A percentile compares a stretch with the other conserved stretches of the same genome.
Conservation (phyloP, 2,888 invertebrate genomes). For the Griposia aprilina region DNA sequence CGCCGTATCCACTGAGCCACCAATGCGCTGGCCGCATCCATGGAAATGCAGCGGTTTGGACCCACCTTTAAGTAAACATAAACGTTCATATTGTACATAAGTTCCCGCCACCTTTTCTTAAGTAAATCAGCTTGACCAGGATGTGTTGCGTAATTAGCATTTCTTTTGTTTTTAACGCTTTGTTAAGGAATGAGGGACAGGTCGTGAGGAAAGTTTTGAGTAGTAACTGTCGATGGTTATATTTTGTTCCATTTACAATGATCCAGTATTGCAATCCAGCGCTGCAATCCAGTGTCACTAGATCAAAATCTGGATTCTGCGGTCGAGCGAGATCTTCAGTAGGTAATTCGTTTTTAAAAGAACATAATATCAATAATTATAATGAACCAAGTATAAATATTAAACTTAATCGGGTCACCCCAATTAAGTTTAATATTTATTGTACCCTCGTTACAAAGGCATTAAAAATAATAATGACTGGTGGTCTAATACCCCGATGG, state of each 20-base stretch:
- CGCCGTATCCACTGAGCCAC: too few species aligned
- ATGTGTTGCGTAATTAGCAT: slow-evolving; percentile 30
- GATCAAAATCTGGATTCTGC: not conserved
- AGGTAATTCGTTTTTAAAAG: not conserved
- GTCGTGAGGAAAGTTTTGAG: slow-evolving; percentile 27
- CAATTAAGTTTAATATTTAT: too few species aligned
- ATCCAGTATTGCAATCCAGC: not conserved
- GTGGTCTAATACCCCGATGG: too few species aligned
- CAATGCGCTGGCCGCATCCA: not conserved
- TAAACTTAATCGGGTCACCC: slow-evolving; percentile 1
- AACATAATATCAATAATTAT: not conserved
- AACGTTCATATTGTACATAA: not conserved
- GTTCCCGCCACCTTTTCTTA: slow-evolving; percentile 21
- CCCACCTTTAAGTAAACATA: slow-evolving; percentile 11
- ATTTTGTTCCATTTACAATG: not conserved
- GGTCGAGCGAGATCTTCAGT: too few species aligned
- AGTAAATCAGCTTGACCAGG: slow-evolving; percentile 49
- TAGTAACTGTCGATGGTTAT: not conserved
- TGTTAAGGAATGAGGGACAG: slow-evolving; percentile 5
- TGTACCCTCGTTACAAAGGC: slow-evolving; percentile 15
- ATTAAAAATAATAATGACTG: slow-evolving; percentile 1
- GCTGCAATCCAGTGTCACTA: not conserved
- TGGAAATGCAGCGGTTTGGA: not conserved
- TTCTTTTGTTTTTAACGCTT: slow-evolving; percentile 29
- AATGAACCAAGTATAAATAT: not conserved